A percentile compares a stretch with the other conserved stretches of the same genome.
Conservation (phyloP, 1,140 invertebrate species). For the Drosophila truncata region DNA sequence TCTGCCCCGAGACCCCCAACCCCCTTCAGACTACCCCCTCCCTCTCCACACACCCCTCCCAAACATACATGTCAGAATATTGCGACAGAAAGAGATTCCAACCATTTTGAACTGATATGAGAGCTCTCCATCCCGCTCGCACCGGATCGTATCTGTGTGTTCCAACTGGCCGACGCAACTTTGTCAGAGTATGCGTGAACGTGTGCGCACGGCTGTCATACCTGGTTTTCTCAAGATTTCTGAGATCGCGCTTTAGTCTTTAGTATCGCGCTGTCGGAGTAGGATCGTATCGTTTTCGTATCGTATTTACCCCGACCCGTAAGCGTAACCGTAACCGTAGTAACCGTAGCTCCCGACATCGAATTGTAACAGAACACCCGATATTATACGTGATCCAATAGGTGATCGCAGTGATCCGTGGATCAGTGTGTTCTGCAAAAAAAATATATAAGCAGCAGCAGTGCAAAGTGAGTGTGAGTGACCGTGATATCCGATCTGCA, state of each 20-base stretch:
- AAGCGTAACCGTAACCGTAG: constrained; percentile 27
- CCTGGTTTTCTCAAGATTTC: constrained; percentile 41
- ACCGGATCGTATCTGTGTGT: constrained; percentile 16
- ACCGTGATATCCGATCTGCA: constrained; percentile 64
- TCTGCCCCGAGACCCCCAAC: constrained; percentile 25
- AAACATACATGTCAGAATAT: constrained; percentile 57
- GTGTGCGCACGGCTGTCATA: constrained; percentile 68
- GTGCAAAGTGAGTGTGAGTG: constrained; percentile 43
- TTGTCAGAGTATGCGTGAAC: constrained; percentile 10
- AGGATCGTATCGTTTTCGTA: constrained; percentile 80
- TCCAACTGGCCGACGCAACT: constrained; percentile 70
- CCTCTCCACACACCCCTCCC: not conserved
- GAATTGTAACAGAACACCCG: constrained; percentile 35
- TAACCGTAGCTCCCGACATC: constrained; percentile 22
- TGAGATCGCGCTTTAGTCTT: constrained; percentile 61
- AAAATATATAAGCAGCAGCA: not conserved
- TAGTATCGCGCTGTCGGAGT: constrained; percentile 81
- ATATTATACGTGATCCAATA: constrained; percentile 19
- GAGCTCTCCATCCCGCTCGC: constrained; percentile 14
- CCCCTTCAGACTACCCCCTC: not conserved
- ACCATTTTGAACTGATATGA: constrained; percentile 80
- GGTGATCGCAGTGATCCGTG: constrained; percentile 17
- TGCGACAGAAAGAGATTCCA: constrained; percentile 78
- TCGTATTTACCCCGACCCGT: constrained; percentile 56
- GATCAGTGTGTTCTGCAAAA: constrained; percentile 14